Base-by-base conservation (phyloP, 2,888 invertebrate species). In the Amaurobius ferox region DNA sequence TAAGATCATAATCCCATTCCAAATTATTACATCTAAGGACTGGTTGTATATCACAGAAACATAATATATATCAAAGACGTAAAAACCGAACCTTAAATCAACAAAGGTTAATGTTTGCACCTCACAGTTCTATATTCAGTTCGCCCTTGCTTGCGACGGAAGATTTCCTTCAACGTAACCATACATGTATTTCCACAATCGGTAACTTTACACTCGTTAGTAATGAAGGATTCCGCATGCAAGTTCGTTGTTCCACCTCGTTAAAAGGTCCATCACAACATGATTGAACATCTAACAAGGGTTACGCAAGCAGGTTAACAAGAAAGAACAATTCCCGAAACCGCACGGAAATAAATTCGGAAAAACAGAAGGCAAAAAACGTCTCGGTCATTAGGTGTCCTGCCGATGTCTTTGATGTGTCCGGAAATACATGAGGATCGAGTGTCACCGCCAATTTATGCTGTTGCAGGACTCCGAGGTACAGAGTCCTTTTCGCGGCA, bases 271-370 rank as follows among this genome's bases (percentile, higher is more conserved):
- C n/a, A n/a, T n/a, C n/a, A n/a, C 23, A 55, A 55, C 55, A 55
- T 55, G 55, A 55, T 55, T 2, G 55, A 55, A 55, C 23, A 23
- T 23, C 55, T 23, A 23, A 55, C 55, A 23, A 55, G 55, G 55
- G 55, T 55, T 55, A 55, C 55, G 23, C 55, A 55, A 55, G 55
- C 55, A 55, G 55, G 55, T 55, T 55, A 55, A 55, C 55, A 55
- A 55, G 55, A 3, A 55, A 55, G 55, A 55, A 55, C 55, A 55
- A 55, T 55, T 55, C 55, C 2, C 2, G 23, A 55, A 55, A 55
- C 55, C 5, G 55, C 3, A 3, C 5, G 19, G 23, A 23, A 7
- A 23, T 55, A 55, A n/a, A 23, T 23, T 55, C 55, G 2, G 2
- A 23, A 55, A 16, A 23, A 23, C 6, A 19, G n/a, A 55, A 55